A percentile compares a stretch with the other conserved stretches of the same genome.
Conservation (phyloP, 2,888 invertebrate genomes). For the Coenonympha arcania region DNA sequence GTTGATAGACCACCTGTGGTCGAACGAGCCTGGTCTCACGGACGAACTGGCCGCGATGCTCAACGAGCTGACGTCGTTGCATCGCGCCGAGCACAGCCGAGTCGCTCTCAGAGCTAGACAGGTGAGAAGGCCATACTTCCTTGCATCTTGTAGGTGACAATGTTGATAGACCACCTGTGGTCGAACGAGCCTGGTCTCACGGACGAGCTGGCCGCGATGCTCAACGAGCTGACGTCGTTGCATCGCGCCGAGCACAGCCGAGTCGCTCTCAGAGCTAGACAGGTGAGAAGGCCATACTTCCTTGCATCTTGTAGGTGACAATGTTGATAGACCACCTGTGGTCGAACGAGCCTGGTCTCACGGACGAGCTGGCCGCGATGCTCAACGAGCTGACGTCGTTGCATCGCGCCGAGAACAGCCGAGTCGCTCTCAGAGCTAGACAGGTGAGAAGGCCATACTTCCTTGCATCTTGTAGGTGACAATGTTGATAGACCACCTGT, state of each 20-base stretch:
- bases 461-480: slow-evolving; percentile 80
- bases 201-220: slow-evolving; percentile 90
- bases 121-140: no score
- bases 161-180: slow-evolving; percentile 94
- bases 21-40: slow-evolving; percentile 95
- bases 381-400: slow-evolving; percentile 93
- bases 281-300: no score
- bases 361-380: slow-evolving; percentile 92
- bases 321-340: slow-evolving; percentile 94
- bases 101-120: slow-evolving; percentile 89
- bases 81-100: slow-evolving; percentile 93
- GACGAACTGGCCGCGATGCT: slow-evolving; percentile 93
- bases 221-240: slow-evolving; percentile 92
- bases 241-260: slow-evolving; percentile 95
- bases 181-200: slow-evolving; percentile 96
- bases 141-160: slow-evolving; percentile 79
- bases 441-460: no score
- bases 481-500: slow-evolving; percentile 91
- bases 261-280: slow-evolving; percentile 87
- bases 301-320: slow-evolving; percentile 79
- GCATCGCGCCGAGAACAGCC: slow-evolving; percentile 93
- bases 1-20: slow-evolving; percentile 94
- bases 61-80: slow-evolving; percentile 92
- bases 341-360: slow-evolving; percentile 95
- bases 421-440: slow-evolving; percentile 88